Evolutionary conservation across 2,797 vertebrate genomes (phyloP).

Genomic region (Karalla daura): DNA sequence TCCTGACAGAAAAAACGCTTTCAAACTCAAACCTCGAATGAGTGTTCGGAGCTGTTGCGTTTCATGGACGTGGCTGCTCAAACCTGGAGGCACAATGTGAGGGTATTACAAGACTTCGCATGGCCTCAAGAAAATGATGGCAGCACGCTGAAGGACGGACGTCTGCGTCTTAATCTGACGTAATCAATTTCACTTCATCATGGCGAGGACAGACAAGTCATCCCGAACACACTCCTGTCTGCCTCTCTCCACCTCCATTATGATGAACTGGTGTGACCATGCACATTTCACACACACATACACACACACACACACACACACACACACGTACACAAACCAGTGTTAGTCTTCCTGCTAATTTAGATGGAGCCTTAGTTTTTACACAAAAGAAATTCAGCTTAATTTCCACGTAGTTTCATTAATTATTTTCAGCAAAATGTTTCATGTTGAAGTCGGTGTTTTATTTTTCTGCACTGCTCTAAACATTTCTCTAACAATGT

Average conservation of each 20-base stretch:
- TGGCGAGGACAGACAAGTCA: conserved; percentile 55
- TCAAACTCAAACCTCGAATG: not conserved
- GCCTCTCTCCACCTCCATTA: conserved; percentile 19
- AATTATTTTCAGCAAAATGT: no score
- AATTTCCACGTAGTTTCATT: no score
- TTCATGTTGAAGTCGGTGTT: no score
- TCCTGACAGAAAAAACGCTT: not conserved
- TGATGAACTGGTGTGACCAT: conserved; percentile 63
- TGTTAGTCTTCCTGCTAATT: no score
- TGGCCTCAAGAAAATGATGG: conserved; percentile 20
- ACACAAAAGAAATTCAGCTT: no score
- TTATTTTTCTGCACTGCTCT: no score
- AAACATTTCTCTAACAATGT: no score
- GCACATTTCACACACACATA: no score
- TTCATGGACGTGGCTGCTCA: conserved; percentile 9
- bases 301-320: no score
- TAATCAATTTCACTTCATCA: conserved; percentile 70
- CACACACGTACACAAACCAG: no score
- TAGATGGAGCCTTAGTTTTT: no score
- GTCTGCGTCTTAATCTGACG: conserved; percentile 62
- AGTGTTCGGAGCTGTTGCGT: not conserved
- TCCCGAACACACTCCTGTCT: conserved; percentile 48
- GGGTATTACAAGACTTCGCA: not conserved
- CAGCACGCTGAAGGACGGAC: conserved; percentile 34
- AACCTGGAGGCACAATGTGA: conserved; percentile 1